Evolutionary conservation across 2,113 vertebrate genomes (phyloP).

Genomic region (Xenus cinereus): DNA sequence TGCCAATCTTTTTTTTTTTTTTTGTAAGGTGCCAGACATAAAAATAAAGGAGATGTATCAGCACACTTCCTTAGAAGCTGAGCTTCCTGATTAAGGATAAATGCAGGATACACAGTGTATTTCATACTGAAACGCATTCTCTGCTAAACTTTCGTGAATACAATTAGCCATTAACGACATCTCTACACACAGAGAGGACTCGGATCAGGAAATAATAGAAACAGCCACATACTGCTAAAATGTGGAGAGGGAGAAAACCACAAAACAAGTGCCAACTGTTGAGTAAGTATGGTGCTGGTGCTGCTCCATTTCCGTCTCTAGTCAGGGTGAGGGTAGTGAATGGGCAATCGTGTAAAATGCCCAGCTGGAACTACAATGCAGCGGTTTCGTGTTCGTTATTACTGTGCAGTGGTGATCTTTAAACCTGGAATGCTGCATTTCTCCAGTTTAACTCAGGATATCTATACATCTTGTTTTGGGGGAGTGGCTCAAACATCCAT

Average conservation of each 20-base stretch:
- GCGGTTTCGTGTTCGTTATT: not conserved
- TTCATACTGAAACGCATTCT: not conserved
- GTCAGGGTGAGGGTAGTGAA: not conserved
- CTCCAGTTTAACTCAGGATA: not conserved
- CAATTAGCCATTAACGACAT: constrained; percentile 8
- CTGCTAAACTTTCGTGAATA: not conserved
- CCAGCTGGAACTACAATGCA: fast-evolving
- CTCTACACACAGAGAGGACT: not conserved
- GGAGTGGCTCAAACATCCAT: not conserved
- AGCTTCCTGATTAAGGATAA: constrained; percentile 43
- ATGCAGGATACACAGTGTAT: not conserved
- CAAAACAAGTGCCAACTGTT: not conserved
- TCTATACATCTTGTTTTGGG: not conserved
- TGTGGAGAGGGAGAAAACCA: not conserved
- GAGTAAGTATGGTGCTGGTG: not conserved
- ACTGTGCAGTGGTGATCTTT: not conserved
- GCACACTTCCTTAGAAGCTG: not conserved
- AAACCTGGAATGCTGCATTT: not conserved
- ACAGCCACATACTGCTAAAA: not conserved
- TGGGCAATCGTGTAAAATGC: not conserved
- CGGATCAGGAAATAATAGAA: not conserved
- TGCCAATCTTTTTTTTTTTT: not conserved
- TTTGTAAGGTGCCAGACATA: not conserved
- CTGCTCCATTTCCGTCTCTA: not conserved
- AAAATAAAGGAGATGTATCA: constrained; percentile 34